A percentile compares a stretch with the other conserved stretches of the same genome.
Conservation (phyloP, 2,888 invertebrate species). For the Mycalesis mineus region DNA sequence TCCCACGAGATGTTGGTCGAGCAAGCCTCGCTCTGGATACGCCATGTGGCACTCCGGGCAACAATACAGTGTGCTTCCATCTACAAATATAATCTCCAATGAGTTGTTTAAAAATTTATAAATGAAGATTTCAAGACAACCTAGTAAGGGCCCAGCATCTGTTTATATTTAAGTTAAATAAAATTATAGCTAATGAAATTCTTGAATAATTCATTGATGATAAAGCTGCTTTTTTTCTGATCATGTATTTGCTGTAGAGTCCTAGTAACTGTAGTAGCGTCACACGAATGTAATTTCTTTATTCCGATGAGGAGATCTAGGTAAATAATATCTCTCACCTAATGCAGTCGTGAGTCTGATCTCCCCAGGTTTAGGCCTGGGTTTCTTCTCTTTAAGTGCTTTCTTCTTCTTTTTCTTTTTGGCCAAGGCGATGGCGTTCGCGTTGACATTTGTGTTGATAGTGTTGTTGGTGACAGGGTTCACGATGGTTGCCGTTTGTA, state of each 20-base stretch:
- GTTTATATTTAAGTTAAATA: no score
- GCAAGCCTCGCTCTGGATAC: constrained; percentile 88
- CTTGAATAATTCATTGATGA: no score
- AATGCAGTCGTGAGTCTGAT: constrained; percentile 87
- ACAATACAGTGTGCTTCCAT: constrained; percentile 90
- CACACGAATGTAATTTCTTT: no score
- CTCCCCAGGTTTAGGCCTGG: constrained; percentile 90
- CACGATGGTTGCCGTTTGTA: constrained; percentile 67
- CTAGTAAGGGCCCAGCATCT: no score
- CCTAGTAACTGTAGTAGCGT: no score
- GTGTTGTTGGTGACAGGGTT: constrained; percentile 55
- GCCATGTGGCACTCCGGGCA: constrained; percentile 95
- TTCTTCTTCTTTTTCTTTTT: constrained; percentile 91
- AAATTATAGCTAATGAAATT: no score
- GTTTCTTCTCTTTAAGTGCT: constrained; percentile 86
- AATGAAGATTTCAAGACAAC: no score
- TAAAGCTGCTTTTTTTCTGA: no score
- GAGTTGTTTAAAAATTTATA: no score
- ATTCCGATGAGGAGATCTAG: no score
- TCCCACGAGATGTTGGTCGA: constrained; percentile 91
- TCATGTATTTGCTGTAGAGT: no score
- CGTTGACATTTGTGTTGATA: constrained; percentile 52
- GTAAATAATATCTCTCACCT: no score
- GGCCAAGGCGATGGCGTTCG: constrained; percentile 47
- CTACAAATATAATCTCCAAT: constrained; percentile 45